phyloP scores from a whole-genome alignment of 2,113 vertebrate genomes.

The Scatophagus argus region DNA sequence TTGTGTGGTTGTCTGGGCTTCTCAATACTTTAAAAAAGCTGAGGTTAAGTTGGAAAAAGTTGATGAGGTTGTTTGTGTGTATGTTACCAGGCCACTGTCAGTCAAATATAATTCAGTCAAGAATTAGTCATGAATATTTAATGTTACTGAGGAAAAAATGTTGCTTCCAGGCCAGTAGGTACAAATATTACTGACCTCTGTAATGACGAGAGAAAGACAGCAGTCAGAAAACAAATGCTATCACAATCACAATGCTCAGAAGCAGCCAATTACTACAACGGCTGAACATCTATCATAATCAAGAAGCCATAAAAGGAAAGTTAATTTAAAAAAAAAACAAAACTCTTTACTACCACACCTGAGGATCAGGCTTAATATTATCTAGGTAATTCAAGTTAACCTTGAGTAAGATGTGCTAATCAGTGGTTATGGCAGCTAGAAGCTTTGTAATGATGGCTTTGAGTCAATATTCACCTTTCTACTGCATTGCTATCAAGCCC shows the following conservation, averaged over 20 bases:
- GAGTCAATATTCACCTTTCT: conserved; percentile 39
- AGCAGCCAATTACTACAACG: not conserved
- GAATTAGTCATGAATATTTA: conserved; percentile 5
- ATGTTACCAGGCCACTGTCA: not conserved
- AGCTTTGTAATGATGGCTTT: conserved; percentile 5
- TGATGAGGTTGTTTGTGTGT: not conserved
- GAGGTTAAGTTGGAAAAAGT: not conserved
- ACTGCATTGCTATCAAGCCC: conserved; percentile 40
- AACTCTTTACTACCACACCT: not conserved
- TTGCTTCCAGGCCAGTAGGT: too few relatives aligned
- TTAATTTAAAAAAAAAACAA: too few relatives aligned
- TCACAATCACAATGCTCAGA: not conserved
- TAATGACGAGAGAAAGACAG: not conserved
- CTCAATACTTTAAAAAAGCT: not conserved
- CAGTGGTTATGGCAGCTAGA: conserved; percentile 41
- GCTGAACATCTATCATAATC: not conserved
- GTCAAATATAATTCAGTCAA: not conserved
- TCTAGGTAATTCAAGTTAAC: conserved; percentile 14
- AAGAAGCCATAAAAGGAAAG: not conserved
- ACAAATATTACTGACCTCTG: too few relatives aligned
- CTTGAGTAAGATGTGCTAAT: conserved; percentile 48
- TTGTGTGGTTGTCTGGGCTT: not conserved
- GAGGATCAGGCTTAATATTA: not conserved
- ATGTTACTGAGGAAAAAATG: not conserved
- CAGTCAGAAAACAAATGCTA: not conserved